A percentile compares a stretch with the other conserved stretches of the same genome.
These are phyloP conservation scores for Synanthedon tipuliformis DNA, from an alignment of 2,888 invertebrate genomes.

Conservation along the genomic window DNA sequence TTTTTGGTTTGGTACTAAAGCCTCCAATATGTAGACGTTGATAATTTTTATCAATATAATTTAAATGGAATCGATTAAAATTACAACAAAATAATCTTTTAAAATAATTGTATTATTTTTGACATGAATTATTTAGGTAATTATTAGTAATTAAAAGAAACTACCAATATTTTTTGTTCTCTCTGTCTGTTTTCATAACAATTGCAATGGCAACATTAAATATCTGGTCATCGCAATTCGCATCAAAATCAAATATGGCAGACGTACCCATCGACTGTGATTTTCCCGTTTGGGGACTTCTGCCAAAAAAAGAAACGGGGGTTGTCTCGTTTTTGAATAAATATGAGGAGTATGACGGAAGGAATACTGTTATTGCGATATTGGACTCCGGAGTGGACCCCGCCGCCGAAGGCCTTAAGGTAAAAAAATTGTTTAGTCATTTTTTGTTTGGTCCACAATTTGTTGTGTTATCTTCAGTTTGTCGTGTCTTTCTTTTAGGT, in stretches of 20 bases:
- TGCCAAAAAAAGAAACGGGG: slow-evolving; percentile 96
- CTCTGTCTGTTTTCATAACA: not conserved
- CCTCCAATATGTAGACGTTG: too few relatives aligned
- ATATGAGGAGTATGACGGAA: slow-evolving; percentile 91
- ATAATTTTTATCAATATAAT: too few relatives aligned
- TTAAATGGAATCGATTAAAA: too few relatives aligned
- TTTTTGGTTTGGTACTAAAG: too few relatives aligned
- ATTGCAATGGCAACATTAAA: not conserved
- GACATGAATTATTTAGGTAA: too few relatives aligned
- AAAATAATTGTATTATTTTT: too few relatives aligned
- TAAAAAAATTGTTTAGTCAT: slow-evolving; percentile 68
- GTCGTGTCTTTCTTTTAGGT: slow-evolving; percentile 70
- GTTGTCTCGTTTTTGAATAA: slow-evolving; percentile 88
- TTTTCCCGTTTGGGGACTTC: slow-evolving; percentile 86
- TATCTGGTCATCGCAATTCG: slow-evolving; percentile 30
- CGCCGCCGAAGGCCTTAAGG: slow-evolving; percentile 93
- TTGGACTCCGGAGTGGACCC: slow-evolving; percentile 99
- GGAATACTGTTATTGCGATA: slow-evolving; percentile 92
- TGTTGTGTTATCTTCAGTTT: slow-evolving; percentile 19
- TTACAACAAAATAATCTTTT: too few relatives aligned
- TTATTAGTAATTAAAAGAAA: too few relatives aligned
- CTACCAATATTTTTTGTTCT: not conserved
- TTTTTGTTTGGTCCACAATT: slow-evolving; percentile 39
- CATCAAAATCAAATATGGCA: slow-evolving; percentile 62
- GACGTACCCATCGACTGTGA: slow-evolving; percentile 70